Evolutionary conservation across 1,140 invertebrate genomes (phyloP).

Genomic region (Penaeus vannamei): DNA sequence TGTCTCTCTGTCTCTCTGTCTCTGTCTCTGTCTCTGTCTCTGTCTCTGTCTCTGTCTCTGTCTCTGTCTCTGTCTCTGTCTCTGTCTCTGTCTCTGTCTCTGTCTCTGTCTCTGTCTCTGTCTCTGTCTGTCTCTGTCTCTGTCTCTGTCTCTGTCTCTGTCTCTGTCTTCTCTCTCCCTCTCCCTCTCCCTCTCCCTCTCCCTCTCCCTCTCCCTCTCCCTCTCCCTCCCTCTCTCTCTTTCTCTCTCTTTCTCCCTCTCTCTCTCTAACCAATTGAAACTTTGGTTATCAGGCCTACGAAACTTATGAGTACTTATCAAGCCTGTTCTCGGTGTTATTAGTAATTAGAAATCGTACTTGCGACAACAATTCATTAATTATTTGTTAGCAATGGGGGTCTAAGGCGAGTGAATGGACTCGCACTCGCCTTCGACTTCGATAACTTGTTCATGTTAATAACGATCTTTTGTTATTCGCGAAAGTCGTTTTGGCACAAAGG

Average conservation of each 20-base stretch:
- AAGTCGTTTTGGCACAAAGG: not conserved
- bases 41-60: not conserved
- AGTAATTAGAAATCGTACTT: too few species aligned
- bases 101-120: slow-evolving; percentile 10
- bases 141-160: not conserved
- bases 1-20: too few species aligned
- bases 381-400: too few species aligned
- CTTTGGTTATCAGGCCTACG: too few species aligned
- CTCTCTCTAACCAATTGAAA: slow-evolving; percentile 15
- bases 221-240: slow-evolving; percentile 26
- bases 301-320: too few species aligned
- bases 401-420: too few species aligned
- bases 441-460: too few species aligned
- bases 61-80: not conserved
- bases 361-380: too few species aligned
- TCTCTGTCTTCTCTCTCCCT: not conserved
- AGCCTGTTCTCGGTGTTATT: too few species aligned
- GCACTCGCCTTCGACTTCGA: too few species aligned
- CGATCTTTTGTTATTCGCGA: not conserved
- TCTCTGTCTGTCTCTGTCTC: slow-evolving; percentile 22
- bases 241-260: slow-evolving; percentile 25
- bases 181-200: not conserved
- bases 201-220: not conserved
- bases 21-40: too few species aligned
- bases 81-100: not conserved